Percentiles rank a stretch among this genome's conserved stretches.
Conservation (phyloP, 1,140 invertebrate genomes). For the Nebria ingens region DNA sequence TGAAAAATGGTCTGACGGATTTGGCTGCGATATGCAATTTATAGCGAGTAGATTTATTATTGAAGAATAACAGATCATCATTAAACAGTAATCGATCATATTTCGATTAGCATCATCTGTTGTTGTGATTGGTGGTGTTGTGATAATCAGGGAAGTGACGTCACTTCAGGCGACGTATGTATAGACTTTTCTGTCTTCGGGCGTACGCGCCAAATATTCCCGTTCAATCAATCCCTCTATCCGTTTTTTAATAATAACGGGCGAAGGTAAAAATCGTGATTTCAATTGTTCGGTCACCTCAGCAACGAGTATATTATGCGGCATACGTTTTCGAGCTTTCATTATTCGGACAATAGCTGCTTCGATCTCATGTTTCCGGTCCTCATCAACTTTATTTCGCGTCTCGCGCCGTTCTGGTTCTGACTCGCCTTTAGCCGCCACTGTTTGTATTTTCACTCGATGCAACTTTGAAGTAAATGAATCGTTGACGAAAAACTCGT, state of each 20-base stretch:
- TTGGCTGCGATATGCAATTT: conserved; percentile 1
- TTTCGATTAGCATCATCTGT: too few relatives aligned
- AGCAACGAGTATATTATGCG: conserved; percentile 89
- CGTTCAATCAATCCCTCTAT: conserved; percentile 98
- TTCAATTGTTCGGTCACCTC: conserved; percentile 97
- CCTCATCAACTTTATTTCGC: conserved; percentile 95
- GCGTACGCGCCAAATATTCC: conserved; percentile 93
- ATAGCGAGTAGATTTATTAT: neutral
- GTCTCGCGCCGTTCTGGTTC: conserved; percentile 98
- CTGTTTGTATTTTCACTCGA: conserved; percentile 86
- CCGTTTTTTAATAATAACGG: conserved; percentile 96
- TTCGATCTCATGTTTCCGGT: conserved; percentile 99
- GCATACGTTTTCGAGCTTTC: conserved; percentile 94
- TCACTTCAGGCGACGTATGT: conserved; percentile 71
- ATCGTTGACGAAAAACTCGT: conserved; percentile 95
- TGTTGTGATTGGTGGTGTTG: too few relatives aligned
- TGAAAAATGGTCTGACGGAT: neutral
- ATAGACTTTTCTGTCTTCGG: conserved; percentile 91
- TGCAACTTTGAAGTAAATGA: conserved; percentile 96
- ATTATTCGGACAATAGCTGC: conserved; percentile 99
- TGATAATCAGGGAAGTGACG: neutral
- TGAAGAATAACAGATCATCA: neutral
- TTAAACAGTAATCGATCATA: neutral
- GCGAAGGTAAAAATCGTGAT: conserved; percentile 92
- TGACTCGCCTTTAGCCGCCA: conserved; percentile 95